Percentiles rank a stretch among this genome's conserved stretches.
Evolutionary conservation across 2,113 vertebrate genomes (phyloP).

Genomic region (Cheirogaleus medius): DNA sequence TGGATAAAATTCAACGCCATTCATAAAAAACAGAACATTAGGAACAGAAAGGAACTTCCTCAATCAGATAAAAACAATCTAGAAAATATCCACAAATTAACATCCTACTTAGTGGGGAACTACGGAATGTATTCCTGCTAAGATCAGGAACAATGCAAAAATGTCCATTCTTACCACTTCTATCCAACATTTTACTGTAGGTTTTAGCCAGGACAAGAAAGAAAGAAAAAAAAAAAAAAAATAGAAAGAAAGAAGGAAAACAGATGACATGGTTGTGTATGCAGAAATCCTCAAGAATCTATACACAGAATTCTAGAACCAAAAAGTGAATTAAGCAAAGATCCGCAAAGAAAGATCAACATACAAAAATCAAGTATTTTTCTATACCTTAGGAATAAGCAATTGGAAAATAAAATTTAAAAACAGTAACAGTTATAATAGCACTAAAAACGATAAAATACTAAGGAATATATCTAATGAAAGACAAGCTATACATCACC

Average conservation of each 20-base stretch:
- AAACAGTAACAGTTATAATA: background rate
- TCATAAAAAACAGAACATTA: background rate
- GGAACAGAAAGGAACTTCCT: background rate
- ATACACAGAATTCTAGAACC: background rate
- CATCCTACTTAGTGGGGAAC: background rate
- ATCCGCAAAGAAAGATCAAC: background rate
- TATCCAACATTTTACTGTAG: background rate
- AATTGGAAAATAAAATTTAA: background rate
- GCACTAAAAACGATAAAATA: background rate
- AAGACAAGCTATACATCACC: background rate
- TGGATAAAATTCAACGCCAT: background rate
- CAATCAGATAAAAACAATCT: background rate
- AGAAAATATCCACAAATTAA: background rate
- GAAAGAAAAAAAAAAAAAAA: background rate
- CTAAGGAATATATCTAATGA: background rate
- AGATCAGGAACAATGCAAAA: background rate
- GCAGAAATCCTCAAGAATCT: background rate
- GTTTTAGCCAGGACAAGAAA: background rate
- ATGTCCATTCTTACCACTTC: background rate
- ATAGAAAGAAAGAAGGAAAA: background rate
- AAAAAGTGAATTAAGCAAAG: background rate
- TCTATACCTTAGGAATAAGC: background rate
- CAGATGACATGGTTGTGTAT: background rate
- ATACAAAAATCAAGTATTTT: background rate
- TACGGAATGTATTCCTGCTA: background rate